These are phyloP conservation scores for Huso huso DNA, from an alignment of 2,797 vertebrate genomes.

Conservation along the genomic window DNA sequence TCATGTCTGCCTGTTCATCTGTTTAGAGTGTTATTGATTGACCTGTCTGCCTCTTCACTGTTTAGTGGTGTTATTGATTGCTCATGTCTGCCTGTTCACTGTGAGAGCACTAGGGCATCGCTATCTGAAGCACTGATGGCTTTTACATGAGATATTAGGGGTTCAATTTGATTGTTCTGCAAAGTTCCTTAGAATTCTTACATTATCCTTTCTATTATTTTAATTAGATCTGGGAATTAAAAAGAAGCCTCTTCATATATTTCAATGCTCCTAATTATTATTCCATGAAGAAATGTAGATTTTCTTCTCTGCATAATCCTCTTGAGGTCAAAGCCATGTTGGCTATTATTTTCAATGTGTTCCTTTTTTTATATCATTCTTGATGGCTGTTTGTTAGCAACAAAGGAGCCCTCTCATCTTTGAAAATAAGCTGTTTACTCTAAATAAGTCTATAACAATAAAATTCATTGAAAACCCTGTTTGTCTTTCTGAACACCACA, in stretches of 20 bases:
- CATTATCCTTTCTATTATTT: not conserved
- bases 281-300: not conserved
- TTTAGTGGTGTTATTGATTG: not conserved
- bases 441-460: not conserved
- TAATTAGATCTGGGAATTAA: slow-evolving; percentile 5
- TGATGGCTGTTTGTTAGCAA: too few species aligned
- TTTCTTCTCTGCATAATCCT: not conserved
- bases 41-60: too few species aligned
- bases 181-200: not conserved
- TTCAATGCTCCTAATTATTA: not conserved
- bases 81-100: not conserved
- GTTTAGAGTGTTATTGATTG: too few species aligned
- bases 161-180: slow-evolving; percentile 4
- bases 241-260: not conserved
- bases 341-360: not conserved
- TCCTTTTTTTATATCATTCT: not conserved
- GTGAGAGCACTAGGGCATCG: not conserved
- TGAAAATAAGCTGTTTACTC: not conserved
- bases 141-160: not conserved
- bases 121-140: not conserved
- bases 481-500: not conserved
- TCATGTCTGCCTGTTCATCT: not conserved
- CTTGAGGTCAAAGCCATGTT: slow-evolving; percentile 6
- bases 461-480: not conserved
- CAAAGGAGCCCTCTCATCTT: too few species aligned